A percentile compares a stretch with the other conserved stretches of the same genome.
These are phyloP conservation scores for Rousettus leschenaultii DNA, from an alignment of 2,113 vertebrate species.

Conservation along the genomic window DNA sequence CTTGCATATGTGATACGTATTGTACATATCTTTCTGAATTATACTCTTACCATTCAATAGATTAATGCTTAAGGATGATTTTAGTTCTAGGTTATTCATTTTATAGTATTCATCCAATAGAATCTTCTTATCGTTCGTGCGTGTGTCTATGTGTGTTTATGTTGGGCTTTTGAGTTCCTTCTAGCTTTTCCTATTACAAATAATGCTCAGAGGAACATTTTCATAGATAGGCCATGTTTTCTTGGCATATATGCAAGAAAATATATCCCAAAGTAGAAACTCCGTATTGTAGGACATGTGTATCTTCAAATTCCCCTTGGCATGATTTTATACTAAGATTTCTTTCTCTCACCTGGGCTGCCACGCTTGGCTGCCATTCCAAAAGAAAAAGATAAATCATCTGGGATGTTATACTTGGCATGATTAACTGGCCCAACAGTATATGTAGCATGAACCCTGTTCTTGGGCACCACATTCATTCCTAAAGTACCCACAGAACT, in stretches of 20 bases:
- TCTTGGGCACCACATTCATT: not conserved
- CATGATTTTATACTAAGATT: slow-evolving; percentile 32
- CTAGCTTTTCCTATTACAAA: not conserved
- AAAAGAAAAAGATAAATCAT: not conserved
- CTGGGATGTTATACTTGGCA: not conserved
- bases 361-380: not conserved
- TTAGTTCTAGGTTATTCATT: not conserved
- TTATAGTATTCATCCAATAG: not conserved
- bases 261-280: not conserved
- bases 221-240: not conserved
- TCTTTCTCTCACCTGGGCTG: not conserved
- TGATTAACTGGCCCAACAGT: not conserved
- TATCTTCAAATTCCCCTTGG: slow-evolving; percentile 31
- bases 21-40: not conserved
- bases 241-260: not conserved
- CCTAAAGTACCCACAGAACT: not conserved
- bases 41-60: not conserved
- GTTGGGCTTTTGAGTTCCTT: not conserved
- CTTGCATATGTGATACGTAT: not conserved
- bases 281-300: not conserved
- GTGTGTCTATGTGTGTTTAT: not conserved
- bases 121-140: not conserved
- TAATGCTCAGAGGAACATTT: not conserved
- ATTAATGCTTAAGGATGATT: not conserved
- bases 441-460: not conserved